Evolutionary conservation across 1,140 invertebrate species (phyloP), one percentile per base, ranked within the genome.

Genomic region (Pseudomyrmex concolor): DNA sequence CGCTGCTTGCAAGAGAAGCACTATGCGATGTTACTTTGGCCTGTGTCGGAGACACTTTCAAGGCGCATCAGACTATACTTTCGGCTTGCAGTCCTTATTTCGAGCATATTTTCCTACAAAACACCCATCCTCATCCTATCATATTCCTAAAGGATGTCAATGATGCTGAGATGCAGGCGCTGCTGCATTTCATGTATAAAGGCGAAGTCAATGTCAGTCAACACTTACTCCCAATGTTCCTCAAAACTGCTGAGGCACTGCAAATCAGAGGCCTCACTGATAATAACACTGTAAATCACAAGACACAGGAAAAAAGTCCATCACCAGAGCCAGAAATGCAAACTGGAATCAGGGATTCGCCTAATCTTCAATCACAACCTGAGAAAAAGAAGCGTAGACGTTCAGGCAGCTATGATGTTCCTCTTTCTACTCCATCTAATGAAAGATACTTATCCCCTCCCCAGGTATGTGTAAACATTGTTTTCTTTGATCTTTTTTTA

Each of bases 41-140:
- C 80, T 98, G 98, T 95, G 97, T 98, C 92, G 97, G 97, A 90
- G 96, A 97, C 93, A 98, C 97, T 86, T 97, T 98, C 92, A 97
- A 98, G 95, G 98, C 98, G 88, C 98, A 99, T 95, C 98, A 98
- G 95, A 97, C 97, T 77, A 98, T 98, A 94, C 95, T 99, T 70
- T 98, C 98, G 62, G 98, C 98, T 86, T 98, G 98, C 95, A 98
- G 97, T 95, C 97, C 98, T 73, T 99, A 98, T 95, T 99, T 99
- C 94, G 97, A 98, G 95, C 97, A 96, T 93, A 97, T 99, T 94
- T 98, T 99, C 94, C 95, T 98, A 89, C 97, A 97, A 94, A 98
- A 98, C 94, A 96, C 96, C 86, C 97, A 98, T 95, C 97, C 97
- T 92, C 97, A 98, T 95, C 97, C 97, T 63, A 98, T 98, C 91